Evolutionary conservation across 2,797 vertebrate species (phyloP), one percentile per base, ranked within the genome.

Genomic region (Aplochiton taeniatus): DNA sequence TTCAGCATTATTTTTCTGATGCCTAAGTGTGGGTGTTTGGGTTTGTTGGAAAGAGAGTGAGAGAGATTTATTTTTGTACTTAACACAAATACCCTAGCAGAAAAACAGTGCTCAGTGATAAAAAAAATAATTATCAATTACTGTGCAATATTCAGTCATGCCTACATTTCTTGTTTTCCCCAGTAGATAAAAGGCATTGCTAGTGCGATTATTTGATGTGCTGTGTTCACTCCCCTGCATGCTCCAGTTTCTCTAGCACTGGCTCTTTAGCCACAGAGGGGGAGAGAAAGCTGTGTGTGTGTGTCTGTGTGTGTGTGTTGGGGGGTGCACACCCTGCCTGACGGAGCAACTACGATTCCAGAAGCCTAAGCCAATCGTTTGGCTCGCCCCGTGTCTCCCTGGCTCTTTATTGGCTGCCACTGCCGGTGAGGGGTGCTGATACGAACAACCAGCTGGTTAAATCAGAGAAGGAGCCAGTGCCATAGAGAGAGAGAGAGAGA

Each of bases 391-490:
- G 9, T 81, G 72, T 77, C 83, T 88, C 83, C 69, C 87, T 83
- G 87, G 65, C 66, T 86, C 75, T 85, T 91, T 91, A 93, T 93
- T 93, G 92, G 92, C 83, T 87, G 85, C 70, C 60, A 74, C 73
- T 80, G 71, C 77, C 69, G 47, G 85, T 54, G 72, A 87, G 88
- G 70, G 68, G 83, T 81, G 87, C 88, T 84, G 88, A 87, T 88
- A 69, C 80, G 74, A 74, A 74, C 72, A 83, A 74, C 83, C 85
- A 80, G 83, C 75, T 80, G 82, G 79, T 78, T 86, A 78, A 78
- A 83, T 85, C 80, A 85, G 79, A 84, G 82, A 85, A 72, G 16
- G 79, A 84, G 82, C 74, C 48, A 66, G 79, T 62, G 57, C 52
- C 54, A 48, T 41, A 54, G 48, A 66, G 46, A 54, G 41, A 42